Base-by-base conservation (phyloP, 2,113 vertebrate species). In the Melanerpes aurifrons region DNA sequence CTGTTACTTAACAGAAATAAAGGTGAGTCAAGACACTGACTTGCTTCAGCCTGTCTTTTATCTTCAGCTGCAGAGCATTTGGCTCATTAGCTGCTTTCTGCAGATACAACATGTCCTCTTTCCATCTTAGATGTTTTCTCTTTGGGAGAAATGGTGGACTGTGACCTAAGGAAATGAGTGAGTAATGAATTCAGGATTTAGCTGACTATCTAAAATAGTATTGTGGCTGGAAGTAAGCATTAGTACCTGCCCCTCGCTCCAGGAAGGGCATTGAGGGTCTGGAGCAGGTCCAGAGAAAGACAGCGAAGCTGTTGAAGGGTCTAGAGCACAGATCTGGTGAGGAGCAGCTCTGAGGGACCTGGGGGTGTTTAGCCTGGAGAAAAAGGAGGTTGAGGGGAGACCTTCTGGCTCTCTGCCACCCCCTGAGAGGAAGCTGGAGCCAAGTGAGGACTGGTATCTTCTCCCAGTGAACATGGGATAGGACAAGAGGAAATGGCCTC, bases 1-100 rank as follows among this genome's bases (percentile, higher is more conserved):
- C 17, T 28, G 45, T 87, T 90, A 53, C 58, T 72, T 69, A 80
- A 48, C 16, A 70, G 69, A 83, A 92, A 37, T 12, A 68, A 29
- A 64, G 50, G 50, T 53, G 50, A 53, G n/a, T 95, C 85, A 89
- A 82, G 64, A 77, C 32, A 25, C 59, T 76, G 3, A 61, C 87
- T 91, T 95, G 85, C 62, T 94, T 77, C 35, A 90, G 80, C 92
- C 59, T 95, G 86, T 54, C 37, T 32, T 56, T 71, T 80, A 12
- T 78, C 45, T 71, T 73, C 62, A 35, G 21, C 80, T 86, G 72
- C 40, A 70, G 61, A 10, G 21, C 59, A 3, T 73, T 94, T 93
- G 90, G 58, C 82, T 94, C 66, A 67, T 82, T 57, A 82, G 25
- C 19, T 6, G 1, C 48, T 80, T 68, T 35, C 32, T 78, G 86